phyloP scores from a whole-genome alignment of 1,140 invertebrate species.

The Elysia chlorotica region DNA sequence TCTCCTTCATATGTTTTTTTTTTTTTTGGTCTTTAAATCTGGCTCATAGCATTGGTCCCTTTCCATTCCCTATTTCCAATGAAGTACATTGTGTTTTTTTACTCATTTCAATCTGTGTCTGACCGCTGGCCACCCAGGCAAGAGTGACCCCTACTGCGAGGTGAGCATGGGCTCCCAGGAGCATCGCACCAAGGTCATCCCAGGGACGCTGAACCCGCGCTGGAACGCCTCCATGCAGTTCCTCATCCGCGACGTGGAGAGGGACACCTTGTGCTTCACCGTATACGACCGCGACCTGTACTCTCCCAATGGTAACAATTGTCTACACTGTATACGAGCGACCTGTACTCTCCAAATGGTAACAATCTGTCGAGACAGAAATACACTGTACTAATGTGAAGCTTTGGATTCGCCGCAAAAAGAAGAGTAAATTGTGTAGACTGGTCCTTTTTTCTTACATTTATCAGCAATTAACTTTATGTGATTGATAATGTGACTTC shows the following conservation, averaged over 20 bases:
- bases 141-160: constrained; percentile 77
- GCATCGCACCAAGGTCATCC: constrained; percentile 73
- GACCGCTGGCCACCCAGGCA: too few species aligned
- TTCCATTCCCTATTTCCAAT: too few species aligned
- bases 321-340: background rate
- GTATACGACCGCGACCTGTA: constrained; percentile 81
- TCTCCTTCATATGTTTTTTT: too few species aligned
- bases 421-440: background rate
- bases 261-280: constrained; percentile 78
- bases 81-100: background rate
- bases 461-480: background rate
- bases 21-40: too few species aligned
- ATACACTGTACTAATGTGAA: too few species aligned
- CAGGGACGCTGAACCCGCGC: constrained; percentile 69
- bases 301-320: constrained; percentile 74
- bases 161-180: constrained; percentile 79
- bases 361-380: too few species aligned
- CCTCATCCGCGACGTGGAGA: constrained; percentile 73
- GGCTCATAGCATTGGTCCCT: too few species aligned
- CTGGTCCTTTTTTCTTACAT: background rate
- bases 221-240: constrained; percentile 89
- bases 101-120: too few species aligned
- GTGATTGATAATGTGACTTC: too few species aligned
- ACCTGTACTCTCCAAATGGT: too few species aligned
- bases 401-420: too few species aligned